Conservation (phyloP, 2,113 vertebrate genomes). For the Neoarius graeffei region DNA sequence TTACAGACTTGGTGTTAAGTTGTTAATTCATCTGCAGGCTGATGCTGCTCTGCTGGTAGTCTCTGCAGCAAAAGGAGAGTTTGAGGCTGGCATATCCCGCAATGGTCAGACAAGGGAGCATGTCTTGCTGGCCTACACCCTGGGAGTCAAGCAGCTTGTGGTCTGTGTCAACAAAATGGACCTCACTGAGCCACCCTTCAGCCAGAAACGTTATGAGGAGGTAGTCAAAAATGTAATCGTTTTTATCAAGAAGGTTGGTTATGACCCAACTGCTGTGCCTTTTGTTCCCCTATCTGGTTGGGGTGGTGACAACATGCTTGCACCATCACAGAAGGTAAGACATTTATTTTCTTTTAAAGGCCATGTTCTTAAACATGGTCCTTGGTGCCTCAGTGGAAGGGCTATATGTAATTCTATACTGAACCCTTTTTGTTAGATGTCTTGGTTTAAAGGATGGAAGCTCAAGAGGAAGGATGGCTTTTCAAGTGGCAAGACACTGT, state of each 20-base stretch:
- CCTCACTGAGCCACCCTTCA: conserved; percentile 74
- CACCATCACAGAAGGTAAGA: conserved; percentile 71
- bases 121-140: too few species aligned
- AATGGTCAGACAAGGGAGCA: too few species aligned
- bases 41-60: too few species aligned
- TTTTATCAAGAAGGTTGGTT: conserved; percentile 80
- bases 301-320: conserved; percentile 78
- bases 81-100: too few species aligned
- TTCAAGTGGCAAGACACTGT: conserved; percentile 69
- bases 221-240: conserved; percentile 69
- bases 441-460: conserved; percentile 81
- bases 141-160: conserved; percentile 78
- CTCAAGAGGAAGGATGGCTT: too few species aligned
- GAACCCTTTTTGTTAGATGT: conserved; percentile 65
- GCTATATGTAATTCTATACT: background rate
- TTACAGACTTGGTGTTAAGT: too few species aligned
- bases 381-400: background rate
- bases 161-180: conserved; percentile 85
- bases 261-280: conserved; percentile 65
- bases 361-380: background rate
- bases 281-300: conserved; percentile 78
- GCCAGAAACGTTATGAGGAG: conserved; percentile 75
- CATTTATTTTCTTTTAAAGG: background rate
- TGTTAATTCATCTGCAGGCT: too few species aligned
- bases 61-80: too few species aligned